phyloP scores from a whole-genome alignment of 2,888 invertebrate genomes.

The Pycnomerus fuliginosus region DNA sequence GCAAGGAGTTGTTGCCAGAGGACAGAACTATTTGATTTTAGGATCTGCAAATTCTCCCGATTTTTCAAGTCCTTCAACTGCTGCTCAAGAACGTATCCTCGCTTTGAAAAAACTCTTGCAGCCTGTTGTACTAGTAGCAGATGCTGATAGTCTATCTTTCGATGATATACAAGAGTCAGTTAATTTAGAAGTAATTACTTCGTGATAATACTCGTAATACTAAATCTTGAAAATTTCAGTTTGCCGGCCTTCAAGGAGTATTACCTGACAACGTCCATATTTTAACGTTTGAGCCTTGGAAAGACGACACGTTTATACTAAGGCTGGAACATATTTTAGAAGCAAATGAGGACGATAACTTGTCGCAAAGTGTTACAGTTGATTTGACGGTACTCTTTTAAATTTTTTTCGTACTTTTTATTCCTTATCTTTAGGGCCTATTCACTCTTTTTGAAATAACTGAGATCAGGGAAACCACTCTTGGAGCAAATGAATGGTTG shows the following conservation, averaged over 20 bases:
- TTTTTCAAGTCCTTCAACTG: constrained; percentile 32
- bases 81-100: constrained; percentile 51
- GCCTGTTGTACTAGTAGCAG: constrained; percentile 42
- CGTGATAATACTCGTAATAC: constrained; percentile 8
- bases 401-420: too few relatives aligned
- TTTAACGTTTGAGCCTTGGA: constrained; percentile 77
- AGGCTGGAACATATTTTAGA: constrained; percentile 66
- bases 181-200: too few relatives aligned
- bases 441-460: constrained; percentile 33
- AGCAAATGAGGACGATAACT: constrained; percentile 26
- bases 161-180: too few relatives aligned
- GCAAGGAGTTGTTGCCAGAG: constrained; percentile 66
- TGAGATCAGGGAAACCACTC: constrained; percentile 35
- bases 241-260: constrained; percentile 44
- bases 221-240: constrained; percentile 46
- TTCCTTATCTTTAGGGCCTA: constrained; percentile 30
- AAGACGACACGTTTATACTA: constrained; percentile 42
- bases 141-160: constrained; percentile 7
- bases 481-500: constrained; percentile 55
- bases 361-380: constrained; percentile 52
- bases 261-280: constrained; percentile 72
- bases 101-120: constrained; percentile 59
- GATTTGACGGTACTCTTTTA: too few relatives aligned
- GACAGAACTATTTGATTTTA: constrained; percentile 46
- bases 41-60: constrained; percentile 22